A percentile compares a stretch with the other conserved stretches of the same genome.
phyloP scores from a whole-genome alignment of 2,888 invertebrate genomes.

The Ernsta delagoae region DNA sequence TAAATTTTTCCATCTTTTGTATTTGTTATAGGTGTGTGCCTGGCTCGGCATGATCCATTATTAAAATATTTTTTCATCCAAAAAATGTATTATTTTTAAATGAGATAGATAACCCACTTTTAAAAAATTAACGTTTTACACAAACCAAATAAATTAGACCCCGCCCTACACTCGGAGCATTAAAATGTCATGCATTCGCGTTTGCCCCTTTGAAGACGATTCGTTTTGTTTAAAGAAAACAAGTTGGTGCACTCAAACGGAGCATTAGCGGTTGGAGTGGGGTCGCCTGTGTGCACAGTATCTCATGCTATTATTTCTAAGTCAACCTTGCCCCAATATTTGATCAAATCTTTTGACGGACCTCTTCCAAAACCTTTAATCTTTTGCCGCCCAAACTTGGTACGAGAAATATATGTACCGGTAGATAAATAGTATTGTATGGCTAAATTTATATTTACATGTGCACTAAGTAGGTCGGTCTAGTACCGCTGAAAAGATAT shows the following conservation, averaged over 20 bases:
- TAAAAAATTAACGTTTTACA: background rate
- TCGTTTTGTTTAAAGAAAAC: conserved; percentile 78
- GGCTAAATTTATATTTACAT: conserved; percentile 16
- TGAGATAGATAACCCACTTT: no score
- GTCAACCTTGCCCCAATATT: conserved; percentile 74
- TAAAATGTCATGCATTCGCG: conserved; percentile 29
- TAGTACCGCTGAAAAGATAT: background rate
- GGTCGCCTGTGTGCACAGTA: conserved; percentile 71
- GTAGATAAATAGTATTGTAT: background rate
- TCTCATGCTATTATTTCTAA: conserved; percentile 83
- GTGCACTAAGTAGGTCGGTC: background rate
- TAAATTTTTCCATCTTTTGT: no score
- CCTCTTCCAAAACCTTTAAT: conserved; percentile 64
- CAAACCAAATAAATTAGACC: conserved; percentile 2
- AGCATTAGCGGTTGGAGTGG: conserved; percentile 72
- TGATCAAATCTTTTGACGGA: conserved; percentile 76
- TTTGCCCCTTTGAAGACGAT: conserved; percentile 52
- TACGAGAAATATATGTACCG: conserved; percentile 13
- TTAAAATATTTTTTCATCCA: no score
- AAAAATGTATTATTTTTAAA: no score
- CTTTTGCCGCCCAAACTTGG: conserved; percentile 69
- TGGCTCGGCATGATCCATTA: no score
- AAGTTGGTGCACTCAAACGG: conserved; percentile 74
- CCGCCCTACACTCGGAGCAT: conserved; percentile 8
- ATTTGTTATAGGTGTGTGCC: no score